Percentiles rank a stretch among this genome's conserved stretches.
These are phyloP conservation scores for Myotis vivesi DNA, from an alignment of 2,797 vertebrate species.

Conservation along the genomic window DNA sequence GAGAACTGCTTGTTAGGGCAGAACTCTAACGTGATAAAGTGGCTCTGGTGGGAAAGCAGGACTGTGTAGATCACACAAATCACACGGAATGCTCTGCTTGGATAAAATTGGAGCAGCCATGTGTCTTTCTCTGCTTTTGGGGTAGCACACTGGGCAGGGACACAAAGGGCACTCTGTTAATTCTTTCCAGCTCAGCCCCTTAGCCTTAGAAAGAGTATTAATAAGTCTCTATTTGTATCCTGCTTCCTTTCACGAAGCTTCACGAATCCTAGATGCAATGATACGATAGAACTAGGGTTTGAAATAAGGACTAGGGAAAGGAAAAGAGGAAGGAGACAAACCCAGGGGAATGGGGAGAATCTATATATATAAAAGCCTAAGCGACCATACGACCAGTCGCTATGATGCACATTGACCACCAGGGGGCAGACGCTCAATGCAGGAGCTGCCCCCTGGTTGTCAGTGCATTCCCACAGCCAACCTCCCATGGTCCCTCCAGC, in stretches of 20 bases:
- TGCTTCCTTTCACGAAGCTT: background rate
- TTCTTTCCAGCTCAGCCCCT: slow-evolving; percentile 40
- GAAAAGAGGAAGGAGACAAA: background rate
- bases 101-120: background rate
- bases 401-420: too few species aligned
- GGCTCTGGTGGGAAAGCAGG: background rate
- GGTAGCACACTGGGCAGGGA: background rate
- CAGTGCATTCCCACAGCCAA: too few species aligned
- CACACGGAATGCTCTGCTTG: background rate
- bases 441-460: too few species aligned
- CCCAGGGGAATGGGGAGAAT: background rate
- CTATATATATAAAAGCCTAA: too few species aligned
- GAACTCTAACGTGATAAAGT: background rate
- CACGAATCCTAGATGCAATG: background rate
- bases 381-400: too few species aligned
- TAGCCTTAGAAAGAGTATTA: slow-evolving; percentile 34
- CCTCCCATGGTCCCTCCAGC: too few species aligned
- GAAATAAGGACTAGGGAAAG: slow-evolving; percentile 6
- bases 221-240: background rate
- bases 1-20: slow-evolving; percentile 28
- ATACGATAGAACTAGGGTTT: slow-evolving; percentile 33
- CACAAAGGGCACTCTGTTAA: background rate
- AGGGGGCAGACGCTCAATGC: too few species aligned
- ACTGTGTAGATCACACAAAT: background rate
- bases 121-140: background rate